These are phyloP conservation scores for Syrmaticus mikado DNA, from an alignment of 2,113 vertebrate genomes.

Conservation along the genomic window DNA sequence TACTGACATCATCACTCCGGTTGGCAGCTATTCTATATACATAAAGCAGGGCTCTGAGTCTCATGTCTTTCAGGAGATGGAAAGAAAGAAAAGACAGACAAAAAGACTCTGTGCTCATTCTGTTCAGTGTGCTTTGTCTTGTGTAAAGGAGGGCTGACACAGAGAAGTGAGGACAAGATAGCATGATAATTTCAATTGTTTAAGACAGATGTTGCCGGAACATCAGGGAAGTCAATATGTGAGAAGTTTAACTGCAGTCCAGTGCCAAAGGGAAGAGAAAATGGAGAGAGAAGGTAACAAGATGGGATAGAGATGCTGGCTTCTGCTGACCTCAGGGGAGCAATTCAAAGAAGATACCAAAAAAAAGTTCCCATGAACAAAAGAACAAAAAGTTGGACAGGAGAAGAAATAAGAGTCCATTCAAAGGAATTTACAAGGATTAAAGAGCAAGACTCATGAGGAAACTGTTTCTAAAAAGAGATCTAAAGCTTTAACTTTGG, in stretches of 20 bases:
- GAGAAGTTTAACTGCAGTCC: not conserved
- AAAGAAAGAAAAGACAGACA: not conserved
- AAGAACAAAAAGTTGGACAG: not conserved
- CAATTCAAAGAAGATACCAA: not conserved
- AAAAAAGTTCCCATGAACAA: not conserved
- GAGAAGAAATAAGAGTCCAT: not conserved
- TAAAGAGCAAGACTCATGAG: not conserved
- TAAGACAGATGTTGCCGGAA: not conserved
- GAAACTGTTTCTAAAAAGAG: not conserved
- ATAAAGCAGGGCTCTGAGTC: not conserved
- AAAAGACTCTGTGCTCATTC: not conserved
- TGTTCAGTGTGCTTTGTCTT: not conserved
- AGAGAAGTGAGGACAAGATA: not conserved
- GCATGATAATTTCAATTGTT: not conserved
- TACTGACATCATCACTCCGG: not conserved
- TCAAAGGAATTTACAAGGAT: not conserved
- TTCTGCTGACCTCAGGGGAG: not conserved
- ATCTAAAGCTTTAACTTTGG: not conserved
- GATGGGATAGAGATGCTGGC: not conserved
- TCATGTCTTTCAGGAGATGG: not conserved
- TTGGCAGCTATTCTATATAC: fast-evolving
- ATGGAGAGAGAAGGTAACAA: not conserved
- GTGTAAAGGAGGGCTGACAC: not conserved
- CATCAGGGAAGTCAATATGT: not conserved
- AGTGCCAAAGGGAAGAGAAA: not conserved